Percentiles rank a stretch among this genome's conserved stretches.
These are phyloP conservation scores for Chromobotia macracanthus DNA, from an alignment of 2,797 vertebrate genomes.

Conservation along the genomic window DNA sequence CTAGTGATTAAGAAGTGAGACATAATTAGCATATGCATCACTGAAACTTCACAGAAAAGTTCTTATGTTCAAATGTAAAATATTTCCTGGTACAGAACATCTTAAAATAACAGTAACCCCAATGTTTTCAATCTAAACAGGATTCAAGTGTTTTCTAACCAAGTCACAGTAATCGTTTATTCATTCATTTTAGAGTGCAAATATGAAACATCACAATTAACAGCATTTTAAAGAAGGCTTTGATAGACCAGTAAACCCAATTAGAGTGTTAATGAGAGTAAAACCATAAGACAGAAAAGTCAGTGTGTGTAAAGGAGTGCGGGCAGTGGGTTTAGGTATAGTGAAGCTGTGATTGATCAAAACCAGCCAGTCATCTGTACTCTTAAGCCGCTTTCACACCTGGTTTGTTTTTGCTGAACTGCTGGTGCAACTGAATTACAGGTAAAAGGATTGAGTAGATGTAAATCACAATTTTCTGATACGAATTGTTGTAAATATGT, in stretches of 20 bases:
- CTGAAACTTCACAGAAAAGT: too few relatives aligned
- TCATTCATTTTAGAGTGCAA: not conserved
- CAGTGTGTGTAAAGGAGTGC: not conserved
- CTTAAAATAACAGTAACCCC: too few relatives aligned
- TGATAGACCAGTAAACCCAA: conserved; percentile 10
- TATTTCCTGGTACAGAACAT: too few relatives aligned
- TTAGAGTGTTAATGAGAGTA: not conserved
- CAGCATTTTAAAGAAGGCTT: not conserved
- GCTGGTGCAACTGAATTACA: too few relatives aligned
- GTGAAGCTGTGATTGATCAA: conserved; percentile 12
- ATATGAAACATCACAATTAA: not conserved
- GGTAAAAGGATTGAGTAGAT: not conserved
- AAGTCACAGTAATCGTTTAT: too few relatives aligned
- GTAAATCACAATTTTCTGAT: too few relatives aligned
- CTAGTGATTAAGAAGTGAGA: too few relatives aligned
- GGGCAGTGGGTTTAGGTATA: not conserved
- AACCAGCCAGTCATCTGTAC: conserved; percentile 15
- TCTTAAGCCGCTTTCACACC: conserved; percentile 24
- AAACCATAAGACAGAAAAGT: conserved; percentile 18
- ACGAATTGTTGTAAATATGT: not conserved
- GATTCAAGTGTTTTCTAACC: not conserved
- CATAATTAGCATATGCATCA: too few relatives aligned
- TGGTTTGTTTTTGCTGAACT: conserved; percentile 17
- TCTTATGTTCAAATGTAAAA: too few relatives aligned
- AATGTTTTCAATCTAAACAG: not conserved